These are phyloP conservation scores for Steinernema khuongi DNA, from an alignment of 1,140 invertebrate genomes.

Conservation along the genomic window DNA sequence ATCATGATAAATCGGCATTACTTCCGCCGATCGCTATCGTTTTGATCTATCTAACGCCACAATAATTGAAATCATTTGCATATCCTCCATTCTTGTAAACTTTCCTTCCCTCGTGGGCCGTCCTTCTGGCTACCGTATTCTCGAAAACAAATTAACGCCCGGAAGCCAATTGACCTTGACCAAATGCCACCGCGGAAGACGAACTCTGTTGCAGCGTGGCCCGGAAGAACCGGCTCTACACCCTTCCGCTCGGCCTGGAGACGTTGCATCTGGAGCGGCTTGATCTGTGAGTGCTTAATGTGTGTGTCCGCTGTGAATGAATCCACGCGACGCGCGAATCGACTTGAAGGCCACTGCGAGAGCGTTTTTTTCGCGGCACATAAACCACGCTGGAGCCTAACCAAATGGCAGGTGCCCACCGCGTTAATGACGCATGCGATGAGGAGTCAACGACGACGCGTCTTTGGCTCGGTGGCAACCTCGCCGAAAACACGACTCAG, in stretches of 20 bases:
- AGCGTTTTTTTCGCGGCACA: conserved; percentile 11
- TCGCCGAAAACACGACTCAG: no score
- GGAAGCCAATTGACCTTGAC: background rate
- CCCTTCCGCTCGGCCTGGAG: background rate
- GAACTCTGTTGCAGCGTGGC: background rate
- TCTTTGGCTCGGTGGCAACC: no score
- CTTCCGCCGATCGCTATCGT: background rate
- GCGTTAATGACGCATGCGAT: conserved; percentile 10
- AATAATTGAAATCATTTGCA: background rate
- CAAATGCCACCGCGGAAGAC: no score
- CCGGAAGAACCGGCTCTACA: background rate
- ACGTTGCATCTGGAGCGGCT: background rate
- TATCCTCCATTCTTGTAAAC: background rate
- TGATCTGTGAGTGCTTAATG: conserved; percentile 8
- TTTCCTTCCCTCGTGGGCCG: background rate
- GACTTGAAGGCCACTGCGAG: background rate
- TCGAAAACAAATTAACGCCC: no score
- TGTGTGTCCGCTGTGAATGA: background rate
- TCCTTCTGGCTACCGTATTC: no score
- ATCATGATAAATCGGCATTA: no score
- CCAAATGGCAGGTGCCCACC: conserved; percentile 6
- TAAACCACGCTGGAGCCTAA: conserved; percentile 13
- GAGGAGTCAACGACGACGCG: background rate
- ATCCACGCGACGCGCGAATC: background rate
- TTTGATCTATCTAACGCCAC: background rate